A percentile compares a stretch with the other conserved stretches of the same genome.
These are phyloP conservation scores for Eilema sororculum DNA, from an alignment of 2,888 invertebrate species.

Conservation along the genomic window DNA sequence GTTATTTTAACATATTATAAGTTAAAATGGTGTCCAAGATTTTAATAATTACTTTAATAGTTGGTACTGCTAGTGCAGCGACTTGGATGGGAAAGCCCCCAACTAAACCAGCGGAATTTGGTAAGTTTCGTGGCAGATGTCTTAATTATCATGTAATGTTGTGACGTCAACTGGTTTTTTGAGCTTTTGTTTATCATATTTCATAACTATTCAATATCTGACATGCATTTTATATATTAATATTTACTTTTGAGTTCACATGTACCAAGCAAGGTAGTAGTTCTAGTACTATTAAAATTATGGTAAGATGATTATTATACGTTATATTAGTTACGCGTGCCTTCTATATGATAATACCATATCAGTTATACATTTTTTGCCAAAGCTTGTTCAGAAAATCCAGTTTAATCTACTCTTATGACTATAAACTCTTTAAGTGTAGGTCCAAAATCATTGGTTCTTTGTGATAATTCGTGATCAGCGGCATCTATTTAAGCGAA, in stretches of 20 bases:
- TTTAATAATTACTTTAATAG: slow-evolving; percentile 61
- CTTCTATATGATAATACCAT: not conserved
- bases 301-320: not conserved
- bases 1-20: slow-evolving; percentile 14
- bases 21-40: slow-evolving; percentile 71
- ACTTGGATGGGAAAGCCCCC: slow-evolving; percentile 62
- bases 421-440: not conserved
- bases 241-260: not conserved
- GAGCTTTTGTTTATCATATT: not conserved
- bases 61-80: slow-evolving; percentile 68
- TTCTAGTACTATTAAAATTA: not conserved
- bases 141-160: not conserved
- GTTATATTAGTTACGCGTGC: not conserved
- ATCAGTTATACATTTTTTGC: not conserved
- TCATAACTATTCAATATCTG: not conserved
- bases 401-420: not conserved
- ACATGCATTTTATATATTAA: not conserved
- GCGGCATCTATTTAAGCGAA: too few species aligned
- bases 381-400: not conserved
- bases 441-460: not conserved
- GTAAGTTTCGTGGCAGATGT: slow-evolving; percentile 62
- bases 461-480: too few species aligned
- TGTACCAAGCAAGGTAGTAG: not conserved
- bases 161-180: not conserved
- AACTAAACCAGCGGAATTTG: slow-evolving; percentile 66